Evolutionary conservation across 2,113 vertebrate genomes (phyloP).

Genomic region (Bubalus kerabau): DNA sequence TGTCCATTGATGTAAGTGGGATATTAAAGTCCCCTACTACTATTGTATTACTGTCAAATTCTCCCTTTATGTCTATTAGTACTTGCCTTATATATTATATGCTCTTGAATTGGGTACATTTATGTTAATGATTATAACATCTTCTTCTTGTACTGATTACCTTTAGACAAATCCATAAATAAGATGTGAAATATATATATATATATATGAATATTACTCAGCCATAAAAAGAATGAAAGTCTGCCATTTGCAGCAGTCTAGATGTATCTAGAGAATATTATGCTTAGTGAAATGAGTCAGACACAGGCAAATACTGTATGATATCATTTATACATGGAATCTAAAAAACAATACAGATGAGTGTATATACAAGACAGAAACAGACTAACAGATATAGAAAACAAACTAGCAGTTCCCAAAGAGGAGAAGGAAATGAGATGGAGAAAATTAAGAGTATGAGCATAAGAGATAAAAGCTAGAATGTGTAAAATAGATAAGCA

Average conservation of each 20-base stretch:
- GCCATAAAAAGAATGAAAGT: background rate
- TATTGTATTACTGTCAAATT: background rate
- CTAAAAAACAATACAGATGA: background rate
- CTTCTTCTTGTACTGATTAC: background rate
- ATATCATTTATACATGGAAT: background rate
- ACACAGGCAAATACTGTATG: background rate
- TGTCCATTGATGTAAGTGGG: background rate
- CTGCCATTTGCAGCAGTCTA: background rate
- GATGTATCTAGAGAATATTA: background rate
- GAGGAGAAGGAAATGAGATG: background rate
- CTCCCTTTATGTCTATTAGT: background rate
- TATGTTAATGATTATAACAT: background rate
- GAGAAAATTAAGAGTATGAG: background rate
- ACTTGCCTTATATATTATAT: background rate
- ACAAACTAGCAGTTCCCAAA: background rate
- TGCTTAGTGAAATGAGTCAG: background rate
- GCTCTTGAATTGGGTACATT: background rate
- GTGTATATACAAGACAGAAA: background rate
- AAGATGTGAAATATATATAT: background rate
- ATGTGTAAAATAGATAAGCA: background rate
- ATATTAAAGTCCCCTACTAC: background rate
- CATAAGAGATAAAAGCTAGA: background rate
- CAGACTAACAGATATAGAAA: background rate
- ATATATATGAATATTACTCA: background rate
- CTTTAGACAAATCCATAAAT: background rate